Evolutionary conservation across 1,140 invertebrate species (phyloP).

Genomic region (Saccostrea glomerata): DNA sequence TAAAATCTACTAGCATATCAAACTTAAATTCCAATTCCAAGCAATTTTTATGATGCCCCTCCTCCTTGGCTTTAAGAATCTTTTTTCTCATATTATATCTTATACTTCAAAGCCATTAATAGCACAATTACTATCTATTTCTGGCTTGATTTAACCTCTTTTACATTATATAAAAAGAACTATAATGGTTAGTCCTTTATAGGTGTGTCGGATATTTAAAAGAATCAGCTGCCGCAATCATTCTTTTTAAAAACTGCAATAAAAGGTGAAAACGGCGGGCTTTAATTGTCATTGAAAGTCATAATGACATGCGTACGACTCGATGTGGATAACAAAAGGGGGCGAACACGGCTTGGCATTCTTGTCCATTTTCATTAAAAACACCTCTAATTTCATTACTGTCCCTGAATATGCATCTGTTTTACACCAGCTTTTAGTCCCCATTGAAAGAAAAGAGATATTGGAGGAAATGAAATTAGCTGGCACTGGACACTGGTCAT

Average conservation of each 20-base stretch:
- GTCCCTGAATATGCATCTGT: neutral
- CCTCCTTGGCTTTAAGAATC: no score
- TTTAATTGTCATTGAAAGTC: constrained; percentile 26
- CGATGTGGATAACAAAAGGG: neutral
- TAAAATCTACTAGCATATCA: no score
- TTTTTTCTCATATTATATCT: no score
- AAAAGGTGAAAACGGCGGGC: constrained; percentile 16
- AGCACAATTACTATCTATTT: no score
- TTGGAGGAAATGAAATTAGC: constrained; percentile 39
- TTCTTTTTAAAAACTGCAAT: constrained; percentile 12
- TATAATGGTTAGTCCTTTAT: neutral
- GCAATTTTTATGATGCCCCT: no score
- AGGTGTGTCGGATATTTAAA: neutral
- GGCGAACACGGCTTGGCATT: neutral
- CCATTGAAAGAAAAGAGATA: constrained; percentile 34
- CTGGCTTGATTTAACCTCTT: neutral
- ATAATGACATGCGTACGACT: constrained; percentile 16
- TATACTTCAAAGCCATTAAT: no score
- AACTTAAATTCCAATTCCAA: no score
- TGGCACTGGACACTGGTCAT: constrained; percentile 11
- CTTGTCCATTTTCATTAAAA: constrained; percentile 39
- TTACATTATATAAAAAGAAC: neutral
- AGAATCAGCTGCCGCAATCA: constrained; percentile 13
- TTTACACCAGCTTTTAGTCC: constrained; percentile 1
- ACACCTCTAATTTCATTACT: constrained; percentile 43